phyloP scores from a whole-genome alignment of 2,113 vertebrate species.

The Ptilonorhynchus violaceus region DNA sequence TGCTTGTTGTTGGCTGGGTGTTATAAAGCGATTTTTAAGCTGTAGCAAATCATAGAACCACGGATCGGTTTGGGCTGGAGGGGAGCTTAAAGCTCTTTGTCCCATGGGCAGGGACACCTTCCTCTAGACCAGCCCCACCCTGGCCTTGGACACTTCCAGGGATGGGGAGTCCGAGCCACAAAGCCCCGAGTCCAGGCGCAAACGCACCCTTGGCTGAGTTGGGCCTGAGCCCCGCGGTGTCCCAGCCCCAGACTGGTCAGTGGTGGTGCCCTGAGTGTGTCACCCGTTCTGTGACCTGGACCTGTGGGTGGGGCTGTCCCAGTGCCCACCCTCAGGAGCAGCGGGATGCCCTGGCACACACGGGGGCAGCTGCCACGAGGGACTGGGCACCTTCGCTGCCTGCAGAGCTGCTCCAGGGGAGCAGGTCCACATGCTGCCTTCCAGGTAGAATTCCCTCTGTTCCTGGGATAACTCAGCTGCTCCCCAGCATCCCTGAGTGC shows the following conservation, averaged over 20 bases:
- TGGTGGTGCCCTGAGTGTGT: neutral
- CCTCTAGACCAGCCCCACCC: neutral
- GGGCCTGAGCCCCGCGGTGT: neutral
- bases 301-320: neutral
- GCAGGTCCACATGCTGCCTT: neutral
- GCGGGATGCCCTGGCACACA: neutral
- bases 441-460: neutral
- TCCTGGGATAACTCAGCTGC: neutral
- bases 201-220: neutral
- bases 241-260: neutral
- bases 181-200: neutral
- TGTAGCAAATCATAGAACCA: neutral
- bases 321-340: neutral
- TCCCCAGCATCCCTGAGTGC: neutral
- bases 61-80: neutral
- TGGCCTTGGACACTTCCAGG: neutral
- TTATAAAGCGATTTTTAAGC: neutral
- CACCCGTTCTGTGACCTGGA: neutral
- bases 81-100: neutral
- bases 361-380: neutral
- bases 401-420: neutral
- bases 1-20: accelerated
- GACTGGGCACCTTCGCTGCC: neutral
- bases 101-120: neutral
- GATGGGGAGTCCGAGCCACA: neutral